Base-by-base conservation (phyloP, 2,888 invertebrate genomes). In the Dryobotodes eremita region DNA sequence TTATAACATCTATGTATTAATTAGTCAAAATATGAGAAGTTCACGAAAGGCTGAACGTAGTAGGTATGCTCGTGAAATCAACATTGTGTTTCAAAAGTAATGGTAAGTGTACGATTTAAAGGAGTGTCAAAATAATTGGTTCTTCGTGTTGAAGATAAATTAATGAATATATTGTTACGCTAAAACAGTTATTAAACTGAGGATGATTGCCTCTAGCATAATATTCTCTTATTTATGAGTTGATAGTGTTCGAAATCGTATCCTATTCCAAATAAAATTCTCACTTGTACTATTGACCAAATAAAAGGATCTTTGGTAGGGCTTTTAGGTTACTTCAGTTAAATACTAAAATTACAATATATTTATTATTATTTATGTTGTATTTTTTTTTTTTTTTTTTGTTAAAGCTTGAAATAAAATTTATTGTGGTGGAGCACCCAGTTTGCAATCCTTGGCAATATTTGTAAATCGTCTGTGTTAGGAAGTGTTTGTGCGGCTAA, bases 41-140 rank as follows among this genome's bases (percentile, higher is more conserved):
- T 74, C 66, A 80, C 73, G 48, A 81, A 79, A 70, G 10, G 80
- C 80, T 74, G 83, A 82, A 80, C 88, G 72, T 86, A 91, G 92
- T 94, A 95, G 95, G 95, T 96, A 95, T 93, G 90, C 83, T 90
- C 95, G 86, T 86, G 92, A 94, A 91, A 92, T 89, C 95, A 91
- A 89, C 95, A 90, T 81, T 92, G 87, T 92, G 87, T 88, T 82
- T 87, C 90, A 89, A 92, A 90, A 91, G 90, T 91, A 90, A 95
- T 89, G 96, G 96, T 96, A 96, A 96, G 96, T 96, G 91, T 92
- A 93, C 70, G 93, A 92, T 92, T 92, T 92, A 91, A 90, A 94
- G 96, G 96, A 95, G 96, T 96, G 96, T 92, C 93, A 93, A 93
- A 93, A 91, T 93, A 94, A 93, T 94, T 94, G 94, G 94, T 95